Evolutionary conservation across 2,797 vertebrate genomes (phyloP).

Genomic region (Acrossocheilus fasciatus): DNA sequence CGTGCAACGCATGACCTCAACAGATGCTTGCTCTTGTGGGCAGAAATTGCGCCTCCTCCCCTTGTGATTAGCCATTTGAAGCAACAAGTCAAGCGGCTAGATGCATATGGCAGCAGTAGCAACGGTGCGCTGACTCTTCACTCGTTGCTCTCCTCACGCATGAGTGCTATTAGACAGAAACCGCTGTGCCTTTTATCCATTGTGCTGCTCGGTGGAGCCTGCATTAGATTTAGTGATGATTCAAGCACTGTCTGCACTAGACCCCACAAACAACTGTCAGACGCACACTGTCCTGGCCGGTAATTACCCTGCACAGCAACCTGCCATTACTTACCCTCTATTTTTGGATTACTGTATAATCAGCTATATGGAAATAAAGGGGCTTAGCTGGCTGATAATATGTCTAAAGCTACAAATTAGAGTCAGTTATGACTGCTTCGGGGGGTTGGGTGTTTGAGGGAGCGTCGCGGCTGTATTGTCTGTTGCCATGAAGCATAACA

Average conservation of each 20-base stretch:
- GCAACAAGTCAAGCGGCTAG: constrained; percentile 22
- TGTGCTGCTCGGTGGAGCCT: constrained; percentile 38
- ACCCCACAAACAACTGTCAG: constrained; percentile 57
- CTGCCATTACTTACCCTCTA: constrained; percentile 64
- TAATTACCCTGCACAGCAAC: constrained; percentile 62
- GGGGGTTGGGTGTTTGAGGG: constrained; percentile 35
- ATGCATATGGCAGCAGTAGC: constrained; percentile 37
- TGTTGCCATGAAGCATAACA: constrained; percentile 55
- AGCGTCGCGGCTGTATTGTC: constrained; percentile 52
- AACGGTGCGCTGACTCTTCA: constrained; percentile 12
- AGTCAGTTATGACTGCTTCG: constrained; percentile 58
- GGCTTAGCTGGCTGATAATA: constrained; percentile 62
- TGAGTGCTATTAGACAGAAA: constrained; percentile 29
- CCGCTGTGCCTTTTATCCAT: constrained; percentile 32
- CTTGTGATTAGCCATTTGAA: constrained; percentile 35
- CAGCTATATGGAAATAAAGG: constrained; percentile 60
- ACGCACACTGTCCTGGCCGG: constrained; percentile 45
- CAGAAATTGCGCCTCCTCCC: neutral
- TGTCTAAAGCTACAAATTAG: constrained; percentile 65
- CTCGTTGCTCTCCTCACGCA: constrained; percentile 34
- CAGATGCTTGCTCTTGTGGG: constrained; percentile 20
- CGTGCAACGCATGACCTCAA: constrained; percentile 7
- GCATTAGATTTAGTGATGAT: constrained; percentile 50
- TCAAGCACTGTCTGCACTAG: constrained; percentile 54
- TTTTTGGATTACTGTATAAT: constrained; percentile 67